Evolutionary conservation across 1,140 invertebrate genomes (phyloP), one percentile per base, ranked within the genome.

Genomic region (Bombus impatiens): DNA sequence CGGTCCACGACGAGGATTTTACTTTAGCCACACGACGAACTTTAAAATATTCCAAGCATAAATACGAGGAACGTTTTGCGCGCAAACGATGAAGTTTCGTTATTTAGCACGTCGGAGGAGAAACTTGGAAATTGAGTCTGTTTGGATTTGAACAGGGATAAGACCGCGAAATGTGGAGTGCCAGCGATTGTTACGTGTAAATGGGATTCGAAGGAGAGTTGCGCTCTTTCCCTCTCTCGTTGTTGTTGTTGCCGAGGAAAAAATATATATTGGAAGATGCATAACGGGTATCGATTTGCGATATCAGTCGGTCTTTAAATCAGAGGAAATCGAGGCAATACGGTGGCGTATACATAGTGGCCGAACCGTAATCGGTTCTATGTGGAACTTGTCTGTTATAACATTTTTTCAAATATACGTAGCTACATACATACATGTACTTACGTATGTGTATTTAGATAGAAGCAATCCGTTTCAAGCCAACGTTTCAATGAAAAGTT

Each of bases 21-120:
- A 47, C 71, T n/a, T n/a, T n/a, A 4, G 25, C 59, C 76, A 25
- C 35, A 35, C 42, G 75, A n/a, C 18, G 40, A 65, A n/a, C 10
- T 62, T 83, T 57, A 35, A 80, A 65, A 35, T 53, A 37, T 84
- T 71, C 67, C 42, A 3, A 18, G 37, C 35, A 68, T 59, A 70
- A 44, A 72, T 68, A 78, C 74, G 53, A 35, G 57, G 32, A 57
- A 37, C 32, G 8, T 28, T 37, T 3, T 13, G 18, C 28, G 67
- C 28, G 42, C 6, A 22, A 18, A 47, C 47, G 47, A 53, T 53
- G 47, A 28, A 5, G 44, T 83, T 75, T 35, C 47, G 65, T 83
- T 77, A 78, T 78, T 84, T 53, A 78, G 47, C 13, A n/a, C 15
- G 35, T n/a, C 12, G 28, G 8, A 10, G 74, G 10, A 35, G 42